A percentile compares a stretch with the other conserved stretches of the same genome.
Conservation (phyloP, 2,888 invertebrate genomes). For the Panopea generosa region DNA sequence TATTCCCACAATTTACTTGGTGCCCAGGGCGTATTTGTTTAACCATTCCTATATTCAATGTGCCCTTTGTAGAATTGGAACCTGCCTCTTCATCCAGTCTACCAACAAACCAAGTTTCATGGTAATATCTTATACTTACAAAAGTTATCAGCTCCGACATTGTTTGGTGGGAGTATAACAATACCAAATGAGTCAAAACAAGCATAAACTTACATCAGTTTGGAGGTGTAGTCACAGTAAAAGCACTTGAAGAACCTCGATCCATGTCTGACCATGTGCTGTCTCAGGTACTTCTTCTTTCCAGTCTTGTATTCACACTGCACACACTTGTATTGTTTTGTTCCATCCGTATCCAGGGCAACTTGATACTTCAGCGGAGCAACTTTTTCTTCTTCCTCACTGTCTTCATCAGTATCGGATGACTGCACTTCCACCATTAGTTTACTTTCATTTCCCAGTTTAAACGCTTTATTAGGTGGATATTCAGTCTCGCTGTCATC, state of each 20-base stretch:
- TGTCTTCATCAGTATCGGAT: neutral
- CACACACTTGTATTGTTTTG: slow-evolving; percentile 39
- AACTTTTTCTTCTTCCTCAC: neutral
- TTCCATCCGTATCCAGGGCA: slow-evolving; percentile 25
- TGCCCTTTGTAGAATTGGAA: too few relatives aligned
- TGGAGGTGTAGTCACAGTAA: slow-evolving; percentile 52
- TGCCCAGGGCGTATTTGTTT: too few relatives aligned
- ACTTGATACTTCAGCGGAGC: slow-evolving; percentile 48
- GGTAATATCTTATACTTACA: too few relatives aligned
- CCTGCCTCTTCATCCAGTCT: too few relatives aligned
- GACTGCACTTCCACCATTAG: neutral
- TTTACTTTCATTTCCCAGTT: neutral
- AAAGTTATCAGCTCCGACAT: too few relatives aligned
- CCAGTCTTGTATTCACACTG: slow-evolving; percentile 44
- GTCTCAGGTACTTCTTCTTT: slow-evolving; percentile 27
- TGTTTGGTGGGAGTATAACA: too few relatives aligned
- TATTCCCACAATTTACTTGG: too few relatives aligned
- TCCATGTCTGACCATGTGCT: slow-evolving; percentile 31
- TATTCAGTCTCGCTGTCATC: slow-evolving; percentile 31
- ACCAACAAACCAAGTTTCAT: too few relatives aligned
- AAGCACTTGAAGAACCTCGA: slow-evolving; percentile 55
- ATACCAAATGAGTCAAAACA: too few relatives aligned
- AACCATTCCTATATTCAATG: too few relatives aligned
- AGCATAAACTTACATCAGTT: slow-evolving; percentile 34
- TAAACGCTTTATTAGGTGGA: slow-evolving; percentile 1